Base-by-base conservation (phyloP, 2,888 invertebrate genomes). In the Eristalinus aeneus region DNA sequence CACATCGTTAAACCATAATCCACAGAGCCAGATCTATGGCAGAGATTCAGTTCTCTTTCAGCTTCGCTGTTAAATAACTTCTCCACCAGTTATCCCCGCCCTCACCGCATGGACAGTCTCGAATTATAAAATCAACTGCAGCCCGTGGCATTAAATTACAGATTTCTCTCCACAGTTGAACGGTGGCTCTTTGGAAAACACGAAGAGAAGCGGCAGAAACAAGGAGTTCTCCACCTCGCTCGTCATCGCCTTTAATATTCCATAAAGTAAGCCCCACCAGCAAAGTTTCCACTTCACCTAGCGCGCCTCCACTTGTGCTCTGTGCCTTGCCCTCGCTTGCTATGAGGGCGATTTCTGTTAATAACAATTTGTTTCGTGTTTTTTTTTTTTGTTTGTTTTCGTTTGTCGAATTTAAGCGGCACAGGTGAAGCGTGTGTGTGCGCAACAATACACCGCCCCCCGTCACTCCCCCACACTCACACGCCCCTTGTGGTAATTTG, bases 91-190 rank as follows among this genome's bases (percentile, higher is more conserved):
- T n/a, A 1, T 31, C 58, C 46, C 56, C 10, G 39, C 39, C 32
- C 22, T 11, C 16, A n/a, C 16, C 11, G 20, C 31, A 10, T 31
- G 16, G 23, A 27, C 10, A 16, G 23, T 22, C 53, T 61, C 27
- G 53, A 34, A 61, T 76, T 68, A 34, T 61, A 31, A 68, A 68
- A 68, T 27, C 65, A 27, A 31, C 54, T 63, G n/a, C 39, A 22
- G 68, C 22, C 53, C 4, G 16, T 12, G 34, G 76, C 76, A 68
- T 68, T 76, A 61, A 76, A 76, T 68, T 68, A 23, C 76, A 77
- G 34, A 54, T 77, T 77, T 54, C 36, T 27, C 27, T 27, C n/a
- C 36, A 27, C 36, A 27, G 27, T 36, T 46, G 2, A 39, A 5
- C 4, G n/a, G 39, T 4, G 12, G 39, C 39, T 12, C 1, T 3